Evolutionary conservation across 1,140 invertebrate species (phyloP), one percentile per base, ranked within the genome.

Genomic region (Portunus trituberculatus): DNA sequence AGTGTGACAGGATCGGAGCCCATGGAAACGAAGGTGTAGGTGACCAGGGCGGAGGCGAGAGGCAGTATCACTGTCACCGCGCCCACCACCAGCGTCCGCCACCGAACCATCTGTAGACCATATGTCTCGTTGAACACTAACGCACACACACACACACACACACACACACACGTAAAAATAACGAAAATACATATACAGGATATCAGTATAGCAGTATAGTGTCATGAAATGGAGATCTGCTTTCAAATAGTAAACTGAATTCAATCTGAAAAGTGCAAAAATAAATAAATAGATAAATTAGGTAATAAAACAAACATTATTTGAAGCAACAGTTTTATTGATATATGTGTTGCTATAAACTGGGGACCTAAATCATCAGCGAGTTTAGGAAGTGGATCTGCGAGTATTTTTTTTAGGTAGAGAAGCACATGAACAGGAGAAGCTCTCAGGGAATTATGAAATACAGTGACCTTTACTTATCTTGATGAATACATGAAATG

Each of bases 21-120:
- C 93, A 93, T 88, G 45, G 93, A 67, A 4, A 93, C 46, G 86
- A 93, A 88, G 25, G 93, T 88, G 29, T 93, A 93, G 25, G 93
- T 93, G 84, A 93, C 83, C 28, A 93, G 46, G 83, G 93, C 87
- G 12, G 93, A 59, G 28, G 46, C 93, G 46, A 93, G 6, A 10
- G 93, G 84, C 31, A 93, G 28, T 46, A 93, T 46, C 46, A 93
- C 86, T 46, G 84, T 84, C 48, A 93, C 46, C 46, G 59, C 25
- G 48, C 29, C 14, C 0, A 93, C 16, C 84, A 39, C 31, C n/a
- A 87, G 12, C 8, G 52, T 10, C 20, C 12, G 25, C 14, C 3
- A 31, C 25, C 48, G 28, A 76, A 20, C 16, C 52, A 92, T 12
- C 10, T 25, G 31, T 31, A 32, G 32, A n/a, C 28, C 28, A 31